phyloP scores from a whole-genome alignment of 2,888 invertebrate species.

The Eupeodes luniger region DNA sequence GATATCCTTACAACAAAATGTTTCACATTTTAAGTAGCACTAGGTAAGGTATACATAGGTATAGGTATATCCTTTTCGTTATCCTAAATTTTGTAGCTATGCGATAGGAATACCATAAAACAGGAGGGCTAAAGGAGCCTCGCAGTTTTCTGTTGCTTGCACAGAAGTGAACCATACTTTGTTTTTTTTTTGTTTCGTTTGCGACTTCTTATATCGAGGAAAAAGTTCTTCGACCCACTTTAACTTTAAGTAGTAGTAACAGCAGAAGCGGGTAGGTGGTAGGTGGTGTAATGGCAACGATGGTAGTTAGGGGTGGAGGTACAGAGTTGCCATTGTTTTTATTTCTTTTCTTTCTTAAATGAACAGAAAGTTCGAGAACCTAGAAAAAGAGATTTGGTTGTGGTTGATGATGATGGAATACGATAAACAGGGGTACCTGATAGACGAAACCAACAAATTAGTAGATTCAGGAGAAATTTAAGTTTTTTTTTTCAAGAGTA shows the following conservation, averaged over 20 bases:
- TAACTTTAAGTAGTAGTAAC: conserved; percentile 12
- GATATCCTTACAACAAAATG: conserved; percentile 51
- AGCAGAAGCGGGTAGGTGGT: neutral
- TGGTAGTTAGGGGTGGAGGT: too few relatives aligned
- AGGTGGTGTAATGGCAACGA: neutral
- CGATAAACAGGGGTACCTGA: too few relatives aligned
- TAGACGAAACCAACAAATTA: too few relatives aligned
- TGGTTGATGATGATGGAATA: too few relatives aligned
- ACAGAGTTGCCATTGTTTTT: too few relatives aligned
- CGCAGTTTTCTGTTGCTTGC: neutral
- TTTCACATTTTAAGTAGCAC: conserved; percentile 46
- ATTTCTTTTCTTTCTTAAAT: too few relatives aligned
- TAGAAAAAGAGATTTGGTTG: too few relatives aligned
- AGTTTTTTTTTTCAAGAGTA: too few relatives aligned
- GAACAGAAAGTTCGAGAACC: too few relatives aligned
- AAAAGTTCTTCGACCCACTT: conserved; percentile 68
- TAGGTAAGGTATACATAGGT: neutral
- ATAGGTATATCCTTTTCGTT: conserved; percentile 28
- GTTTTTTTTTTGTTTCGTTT: neutral
- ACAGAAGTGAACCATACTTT: conserved; percentile 15
- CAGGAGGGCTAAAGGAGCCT: conserved; percentile 42
- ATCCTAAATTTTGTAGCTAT: conserved; percentile 62
- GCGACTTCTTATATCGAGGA: neutral
- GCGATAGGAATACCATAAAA: too few relatives aligned
- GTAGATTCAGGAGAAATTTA: too few relatives aligned